Evolutionary conservation across 1,140 invertebrate species (phyloP), one percentile per base, ranked within the genome.

Genomic region (Papilio helenus): DNA sequence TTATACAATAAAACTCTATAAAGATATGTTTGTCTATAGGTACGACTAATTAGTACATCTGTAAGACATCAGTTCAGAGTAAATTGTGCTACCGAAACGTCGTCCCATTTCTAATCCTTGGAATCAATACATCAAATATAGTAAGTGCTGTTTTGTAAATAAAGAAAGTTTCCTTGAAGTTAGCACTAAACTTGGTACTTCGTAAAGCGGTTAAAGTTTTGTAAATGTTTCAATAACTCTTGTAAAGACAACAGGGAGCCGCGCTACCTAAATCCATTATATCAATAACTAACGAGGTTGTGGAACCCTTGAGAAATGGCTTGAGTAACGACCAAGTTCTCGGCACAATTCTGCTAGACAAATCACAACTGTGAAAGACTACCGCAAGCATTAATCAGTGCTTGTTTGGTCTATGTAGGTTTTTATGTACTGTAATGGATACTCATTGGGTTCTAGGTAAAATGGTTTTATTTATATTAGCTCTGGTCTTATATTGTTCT

Each of bases 231-330:
- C 76, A 61, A 65, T 77, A 77, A 77, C 18, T 77, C 39, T 20
- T 55, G 65, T 42, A 77, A 77, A 77, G 76, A 77, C 55, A 77
- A 65, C 34, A 77, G 18, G 23, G 73, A 46, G 16, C 14, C 34
- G 26, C 76, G 39, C 26, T 42, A 61, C 76, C 55, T 61, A 77
- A 77, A 77, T 77, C 76, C 55, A 65, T 77, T 77, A 77, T 77
- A 77, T 77, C 76, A 77, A 77, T 77, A 77, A 77, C 76, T 77
- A 77, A 77, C 55, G 76, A 77, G 51, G 29, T 61, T 77, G 39
- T 20, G 58, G 76, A 61, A 55, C 76, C 76, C 76, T 77, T 77
- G 76, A 77, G 55, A 77, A 77, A 77, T 77, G 74, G 51, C 49
- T 14, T 51, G 49, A 76, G 49, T 76, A 58, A 76, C 74, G 26